phyloP scores from a whole-genome alignment of 2,888 invertebrate species.

The Helicoverpa assulta region DNA sequence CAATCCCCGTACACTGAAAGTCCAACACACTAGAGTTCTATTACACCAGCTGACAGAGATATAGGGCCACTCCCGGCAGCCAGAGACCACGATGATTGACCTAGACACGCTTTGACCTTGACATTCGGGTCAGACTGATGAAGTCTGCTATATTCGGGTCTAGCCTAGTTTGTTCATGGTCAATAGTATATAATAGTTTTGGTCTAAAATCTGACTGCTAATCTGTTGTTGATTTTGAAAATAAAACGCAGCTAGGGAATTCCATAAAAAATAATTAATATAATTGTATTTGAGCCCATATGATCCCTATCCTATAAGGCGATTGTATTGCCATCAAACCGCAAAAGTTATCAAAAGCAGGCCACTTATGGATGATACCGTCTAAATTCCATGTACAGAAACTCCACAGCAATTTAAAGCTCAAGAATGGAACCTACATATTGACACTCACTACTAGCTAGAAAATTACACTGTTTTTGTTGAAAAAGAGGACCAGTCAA shows the following conservation, averaged over 20 bases:
- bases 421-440: not conserved
- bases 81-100: conserved; percentile 30
- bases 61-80: not conserved
- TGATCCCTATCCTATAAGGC: no score
- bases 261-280: no score
- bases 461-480: conserved; percentile 31
- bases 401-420: not conserved
- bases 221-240: no score
- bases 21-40: not conserved
- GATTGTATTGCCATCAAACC: no score
- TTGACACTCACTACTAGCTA: not conserved
- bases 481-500: conserved; percentile 13
- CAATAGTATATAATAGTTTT: not conserved
- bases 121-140: conserved; percentile 12
- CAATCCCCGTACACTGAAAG: not conserved
- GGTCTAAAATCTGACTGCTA: not conserved
- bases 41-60: not conserved
- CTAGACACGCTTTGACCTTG: conserved; percentile 30
- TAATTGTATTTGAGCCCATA: no score
- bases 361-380: no score
- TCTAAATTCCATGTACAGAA: not conserved
- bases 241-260: no score
- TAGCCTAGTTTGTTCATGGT: not conserved
- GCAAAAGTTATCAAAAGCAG: no score
- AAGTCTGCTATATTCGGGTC: not conserved